Conservation (phyloP, 1,140 invertebrate genomes). For the Microplitis demolitor region DNA sequence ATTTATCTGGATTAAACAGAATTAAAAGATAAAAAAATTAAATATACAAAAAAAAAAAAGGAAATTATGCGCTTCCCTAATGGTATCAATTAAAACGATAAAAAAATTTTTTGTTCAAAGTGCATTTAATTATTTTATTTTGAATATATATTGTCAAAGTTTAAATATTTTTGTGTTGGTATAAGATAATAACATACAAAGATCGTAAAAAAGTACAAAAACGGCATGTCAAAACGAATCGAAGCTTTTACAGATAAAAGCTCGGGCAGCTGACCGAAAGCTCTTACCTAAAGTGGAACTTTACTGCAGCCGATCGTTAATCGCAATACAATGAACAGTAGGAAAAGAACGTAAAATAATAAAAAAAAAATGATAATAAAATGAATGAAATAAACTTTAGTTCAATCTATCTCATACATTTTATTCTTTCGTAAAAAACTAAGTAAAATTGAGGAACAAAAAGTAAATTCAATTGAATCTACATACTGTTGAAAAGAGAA, state of each 20-base stretch:
- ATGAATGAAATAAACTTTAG: background rate
- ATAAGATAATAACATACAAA: constrained; percentile 12
- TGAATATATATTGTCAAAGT: too few species aligned
- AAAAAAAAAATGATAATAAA: background rate
- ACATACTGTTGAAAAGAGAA: too few species aligned
- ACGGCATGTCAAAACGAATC: constrained; percentile 14
- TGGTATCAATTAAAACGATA: too few species aligned
- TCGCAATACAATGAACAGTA: constrained; percentile 8
- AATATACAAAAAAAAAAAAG: too few species aligned
- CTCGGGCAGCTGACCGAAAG: constrained; percentile 21
- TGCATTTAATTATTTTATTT: too few species aligned
- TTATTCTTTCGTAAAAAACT: background rate
- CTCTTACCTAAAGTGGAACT: constrained; percentile 23
- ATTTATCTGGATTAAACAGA: too few species aligned
- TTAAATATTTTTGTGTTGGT: too few species aligned
- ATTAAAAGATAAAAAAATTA: too few species aligned
- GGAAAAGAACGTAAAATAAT: background rate
- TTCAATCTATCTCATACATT: background rate
- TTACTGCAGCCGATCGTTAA: constrained; percentile 19
- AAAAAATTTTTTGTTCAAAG: too few species aligned
- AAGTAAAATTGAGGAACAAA: too few species aligned
- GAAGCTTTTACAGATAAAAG: constrained; percentile 33
- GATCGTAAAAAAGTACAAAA: constrained; percentile 15
- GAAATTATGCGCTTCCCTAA: too few species aligned
- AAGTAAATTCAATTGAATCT: background rate